Conservation (phyloP, 92 coral and sea anemone genomes). For the Palythoa grandis region DNA sequence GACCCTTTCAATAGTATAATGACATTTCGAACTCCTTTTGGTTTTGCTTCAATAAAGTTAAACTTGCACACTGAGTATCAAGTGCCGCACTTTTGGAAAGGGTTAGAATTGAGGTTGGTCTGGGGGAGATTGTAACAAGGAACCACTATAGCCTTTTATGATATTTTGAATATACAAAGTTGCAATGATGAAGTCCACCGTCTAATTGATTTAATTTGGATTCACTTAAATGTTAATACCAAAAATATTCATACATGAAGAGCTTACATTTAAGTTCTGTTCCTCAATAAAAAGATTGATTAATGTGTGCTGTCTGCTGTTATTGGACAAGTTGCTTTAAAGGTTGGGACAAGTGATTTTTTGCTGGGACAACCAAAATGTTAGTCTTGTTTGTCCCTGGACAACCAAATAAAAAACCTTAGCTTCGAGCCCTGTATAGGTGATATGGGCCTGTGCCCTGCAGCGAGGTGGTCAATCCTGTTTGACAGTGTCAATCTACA, state of each 20-base stretch:
- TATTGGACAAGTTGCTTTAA: background rate
- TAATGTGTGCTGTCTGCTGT: background rate
- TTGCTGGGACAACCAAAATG: background rate
- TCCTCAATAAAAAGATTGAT: background rate
- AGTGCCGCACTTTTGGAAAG: too few species aligned
- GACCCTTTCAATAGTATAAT: background rate
- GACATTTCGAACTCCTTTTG: background rate
- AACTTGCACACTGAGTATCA: too few species aligned
- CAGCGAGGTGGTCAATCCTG: too few species aligned
- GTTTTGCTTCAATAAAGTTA: background rate
- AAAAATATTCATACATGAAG: background rate
- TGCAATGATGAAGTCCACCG: background rate
- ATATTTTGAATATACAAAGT: background rate
- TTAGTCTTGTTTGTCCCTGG: too few species aligned
- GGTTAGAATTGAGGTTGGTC: too few species aligned
- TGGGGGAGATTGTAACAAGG: too few species aligned
- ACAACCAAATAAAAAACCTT: too few species aligned
- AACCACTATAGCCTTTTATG: too few species aligned
- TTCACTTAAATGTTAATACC: background rate
- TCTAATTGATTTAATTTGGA: constrained; percentile 12
- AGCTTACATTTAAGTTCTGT: background rate
- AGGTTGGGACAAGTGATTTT: background rate
- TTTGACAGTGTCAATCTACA: too few species aligned
- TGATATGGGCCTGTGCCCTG: too few species aligned
- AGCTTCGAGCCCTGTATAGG: too few species aligned